Percentiles rank a stretch among this genome's conserved stretches.
Evolutionary conservation across 2,797 vertebrate genomes (phyloP).

Genomic region (Platyrinchus mystaceus): DNA sequence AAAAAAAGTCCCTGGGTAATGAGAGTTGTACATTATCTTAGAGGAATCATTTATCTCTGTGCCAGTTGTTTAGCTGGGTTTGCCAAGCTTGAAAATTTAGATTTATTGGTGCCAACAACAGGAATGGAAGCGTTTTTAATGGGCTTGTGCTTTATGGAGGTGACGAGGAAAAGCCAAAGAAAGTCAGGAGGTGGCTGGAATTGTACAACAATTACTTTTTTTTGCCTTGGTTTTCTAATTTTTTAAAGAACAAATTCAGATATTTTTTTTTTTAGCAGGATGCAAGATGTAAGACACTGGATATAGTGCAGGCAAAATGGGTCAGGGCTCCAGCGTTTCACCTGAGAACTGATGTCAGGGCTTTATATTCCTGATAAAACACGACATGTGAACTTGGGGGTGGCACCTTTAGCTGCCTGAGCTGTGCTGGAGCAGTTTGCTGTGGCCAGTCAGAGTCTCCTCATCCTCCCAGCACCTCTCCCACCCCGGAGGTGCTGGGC

Average conservation of each 20-base stretch:
- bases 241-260: neutral
- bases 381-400: neutral
- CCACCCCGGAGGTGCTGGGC: rapidly evolving
- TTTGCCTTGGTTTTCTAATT: no score
- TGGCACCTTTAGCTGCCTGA: neutral
- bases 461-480: neutral
- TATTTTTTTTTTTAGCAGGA: neutral
- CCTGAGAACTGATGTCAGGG: neutral
- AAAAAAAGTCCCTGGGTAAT: constrained; percentile 42
- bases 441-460: rapidly evolving
- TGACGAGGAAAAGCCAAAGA: neutral
- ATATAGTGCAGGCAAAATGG: neutral
- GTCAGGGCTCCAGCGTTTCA: neutral
- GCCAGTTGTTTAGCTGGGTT: constrained; percentile 69
- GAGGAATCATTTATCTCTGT: constrained; percentile 76
- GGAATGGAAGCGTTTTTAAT: constrained; percentile 69
- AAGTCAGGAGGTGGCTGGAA: neutral
- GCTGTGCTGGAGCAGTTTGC: neutral
- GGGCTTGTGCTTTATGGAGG: constrained; percentile 49
- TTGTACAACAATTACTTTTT: no score
- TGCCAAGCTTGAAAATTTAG: constrained; percentile 78
- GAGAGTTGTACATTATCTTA: constrained; percentile 54
- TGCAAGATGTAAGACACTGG: neutral
- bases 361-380: neutral
- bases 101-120: constrained; percentile 76